Conservation (phyloP, 2,888 invertebrate species). For the Linyphia triangularis region DNA sequence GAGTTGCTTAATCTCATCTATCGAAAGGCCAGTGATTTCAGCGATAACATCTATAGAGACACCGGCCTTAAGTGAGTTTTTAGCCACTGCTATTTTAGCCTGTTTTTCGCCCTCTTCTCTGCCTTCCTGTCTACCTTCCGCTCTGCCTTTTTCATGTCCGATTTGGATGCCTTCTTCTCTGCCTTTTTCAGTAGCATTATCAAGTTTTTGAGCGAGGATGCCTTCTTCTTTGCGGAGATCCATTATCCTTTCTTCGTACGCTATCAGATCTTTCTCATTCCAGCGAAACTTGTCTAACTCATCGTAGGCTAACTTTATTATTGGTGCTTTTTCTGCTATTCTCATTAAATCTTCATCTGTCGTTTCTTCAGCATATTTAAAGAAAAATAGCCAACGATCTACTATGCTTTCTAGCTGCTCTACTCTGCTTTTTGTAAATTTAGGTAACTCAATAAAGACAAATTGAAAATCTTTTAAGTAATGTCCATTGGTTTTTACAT, state of each 20-base stretch:
- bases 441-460: slow-evolving; percentile 48
- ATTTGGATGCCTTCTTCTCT: no score
- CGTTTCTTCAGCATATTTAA: slow-evolving; percentile 16
- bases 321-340: slow-evolving; percentile 27
- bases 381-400: slow-evolving; percentile 31
- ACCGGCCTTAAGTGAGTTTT: background rate
- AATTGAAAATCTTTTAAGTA: slow-evolving; percentile 48
- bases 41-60: background rate
- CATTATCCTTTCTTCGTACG: slow-evolving; percentile 5
- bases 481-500: slow-evolving; percentile 33
- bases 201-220: background rate
- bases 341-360: slow-evolving; percentile 45
- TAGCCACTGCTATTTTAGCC: no score
- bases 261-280: slow-evolving; percentile 7
- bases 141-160: background rate
- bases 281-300: slow-evolving; percentile 26
- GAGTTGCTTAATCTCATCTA: background rate
- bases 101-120: no score
- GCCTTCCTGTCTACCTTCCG: background rate
- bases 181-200: background rate
- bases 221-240: background rate
- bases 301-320: slow-evolving; percentile 31
- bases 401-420: slow-evolving; percentile 49
- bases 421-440: slow-evolving; percentile 50
- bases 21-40: background rate